Evolutionary conservation across 2,797 vertebrate species (phyloP).

Genomic region (Halcyon badia): DNA sequence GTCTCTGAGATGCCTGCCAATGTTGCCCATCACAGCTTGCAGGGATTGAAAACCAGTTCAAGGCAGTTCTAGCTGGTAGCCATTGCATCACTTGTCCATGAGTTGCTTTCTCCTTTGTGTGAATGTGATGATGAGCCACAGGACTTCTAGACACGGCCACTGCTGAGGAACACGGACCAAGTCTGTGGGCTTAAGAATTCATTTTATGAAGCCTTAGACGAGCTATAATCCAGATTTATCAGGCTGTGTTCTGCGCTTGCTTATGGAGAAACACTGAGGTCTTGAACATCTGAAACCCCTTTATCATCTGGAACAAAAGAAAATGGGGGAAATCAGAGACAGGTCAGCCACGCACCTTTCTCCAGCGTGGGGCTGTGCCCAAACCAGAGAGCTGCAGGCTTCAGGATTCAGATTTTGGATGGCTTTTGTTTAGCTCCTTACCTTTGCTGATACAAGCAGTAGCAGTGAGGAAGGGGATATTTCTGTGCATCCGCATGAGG

Average conservation of each 20-base stretch:
- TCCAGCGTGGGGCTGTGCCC: accelerated
- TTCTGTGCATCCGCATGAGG: background rate
- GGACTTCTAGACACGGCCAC: background rate
- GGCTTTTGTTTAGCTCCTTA: background rate
- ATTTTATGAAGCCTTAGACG: background rate
- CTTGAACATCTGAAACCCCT: background rate
- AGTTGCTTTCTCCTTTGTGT: background rate
- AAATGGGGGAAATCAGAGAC: background rate
- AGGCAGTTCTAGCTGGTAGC: background rate
- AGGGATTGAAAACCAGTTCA: background rate
- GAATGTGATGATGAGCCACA: background rate
- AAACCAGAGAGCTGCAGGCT: background rate
- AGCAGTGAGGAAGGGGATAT: background rate
- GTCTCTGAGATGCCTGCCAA: background rate
- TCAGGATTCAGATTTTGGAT: background rate
- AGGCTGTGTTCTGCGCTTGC: background rate
- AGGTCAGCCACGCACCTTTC: background rate
- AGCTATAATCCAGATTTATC: background rate
- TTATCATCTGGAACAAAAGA: background rate
- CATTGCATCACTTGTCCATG: background rate
- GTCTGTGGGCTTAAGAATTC: background rate
- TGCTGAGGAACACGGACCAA: background rate
- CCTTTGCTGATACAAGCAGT: background rate
- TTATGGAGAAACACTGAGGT: background rate
- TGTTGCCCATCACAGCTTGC: background rate